Conservation (phyloP, 2,113 vertebrate genomes). For the Ramphastos sulfuratus region DNA sequence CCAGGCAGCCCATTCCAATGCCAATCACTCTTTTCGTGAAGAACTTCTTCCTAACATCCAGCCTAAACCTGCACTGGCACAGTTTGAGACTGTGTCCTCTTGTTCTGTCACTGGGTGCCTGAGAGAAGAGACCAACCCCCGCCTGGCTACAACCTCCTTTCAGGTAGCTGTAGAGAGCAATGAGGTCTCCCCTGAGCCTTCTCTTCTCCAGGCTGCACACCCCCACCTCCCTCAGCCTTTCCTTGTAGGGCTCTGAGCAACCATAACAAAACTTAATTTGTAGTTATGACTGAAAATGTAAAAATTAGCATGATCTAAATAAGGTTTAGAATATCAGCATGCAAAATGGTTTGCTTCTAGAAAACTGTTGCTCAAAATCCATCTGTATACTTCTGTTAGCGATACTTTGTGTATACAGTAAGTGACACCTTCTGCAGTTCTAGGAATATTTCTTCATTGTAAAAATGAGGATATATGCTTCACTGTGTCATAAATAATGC, state of each 20-base stretch:
- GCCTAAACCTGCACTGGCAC: too few species aligned
- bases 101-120: too few species aligned
- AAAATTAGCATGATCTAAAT: neutral
- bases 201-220: too few species aligned
- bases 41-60: too few species aligned
- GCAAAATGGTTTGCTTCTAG: neutral
- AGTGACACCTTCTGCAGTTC: neutral
- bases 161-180: too few species aligned
- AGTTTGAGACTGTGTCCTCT: too few species aligned
- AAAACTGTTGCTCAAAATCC: neutral
- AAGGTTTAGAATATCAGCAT: neutral
- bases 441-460: neutral
- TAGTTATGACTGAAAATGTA: neutral
- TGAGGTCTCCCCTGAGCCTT: too few species aligned
- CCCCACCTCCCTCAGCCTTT: too few species aligned
- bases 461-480: neutral
- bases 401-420: neutral
- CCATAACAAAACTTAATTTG: neutral
- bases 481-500: conserved; percentile 14
- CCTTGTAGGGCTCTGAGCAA: neutral
- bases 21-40: too few species aligned
- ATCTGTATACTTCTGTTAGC: neutral
- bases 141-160: too few species aligned
- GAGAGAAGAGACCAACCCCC: too few species aligned
- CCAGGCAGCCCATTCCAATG: too few species aligned